Base-by-base conservation (phyloP, 2,888 invertebrate species). In the Ceraclea dissimilis region DNA sequence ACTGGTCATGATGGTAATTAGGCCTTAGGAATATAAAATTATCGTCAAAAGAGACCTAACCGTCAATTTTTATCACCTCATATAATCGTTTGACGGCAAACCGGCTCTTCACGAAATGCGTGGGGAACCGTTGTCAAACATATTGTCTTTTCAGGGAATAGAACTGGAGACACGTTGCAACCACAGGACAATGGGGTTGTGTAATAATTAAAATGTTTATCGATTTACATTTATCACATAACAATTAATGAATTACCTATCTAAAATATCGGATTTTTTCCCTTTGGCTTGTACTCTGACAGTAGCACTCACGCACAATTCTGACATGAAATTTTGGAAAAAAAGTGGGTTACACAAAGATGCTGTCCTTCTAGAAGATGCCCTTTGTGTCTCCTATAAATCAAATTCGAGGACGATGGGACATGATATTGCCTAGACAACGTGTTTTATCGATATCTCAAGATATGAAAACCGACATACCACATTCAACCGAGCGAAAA, bases 221-320 rank as follows among this genome's bases (percentile, higher is more conserved):
- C 16, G 39, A 47, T 47, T 47, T 39, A 20, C n/a, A 31, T 49
- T 39, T n/a, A n/a, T 39, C 13, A 39, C 21, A 20, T 47, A 13
- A 18, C 18, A 11, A 20, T 18, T 18, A 47, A 47, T 5, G 11
- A 43, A 19, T 54, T 59, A 59, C 59, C 59, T 56, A 53, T 58
- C 54, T 10, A 46, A 26, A 33, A 55, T 46, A 21, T 53, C 50
- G n/a, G 52, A 26, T 22, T 51, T 63, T 63, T 68, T 67, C 60
- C 68, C 74, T 67, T 70, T 73, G 16, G 72, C 73, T 54, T 68
- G 70, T 64, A 78, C 74, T 67, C 71, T 71, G 65, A 78, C 71
- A 58, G 74, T 71, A 64, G 78, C 78, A 68, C 70, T 75, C 62
- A 76, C 78, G 63, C 67, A 71, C 63, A 78, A 69, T 63, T 77